Base-by-base conservation (phyloP, 2,797 vertebrate species). In the Cetoscarus ocellatus region DNA sequence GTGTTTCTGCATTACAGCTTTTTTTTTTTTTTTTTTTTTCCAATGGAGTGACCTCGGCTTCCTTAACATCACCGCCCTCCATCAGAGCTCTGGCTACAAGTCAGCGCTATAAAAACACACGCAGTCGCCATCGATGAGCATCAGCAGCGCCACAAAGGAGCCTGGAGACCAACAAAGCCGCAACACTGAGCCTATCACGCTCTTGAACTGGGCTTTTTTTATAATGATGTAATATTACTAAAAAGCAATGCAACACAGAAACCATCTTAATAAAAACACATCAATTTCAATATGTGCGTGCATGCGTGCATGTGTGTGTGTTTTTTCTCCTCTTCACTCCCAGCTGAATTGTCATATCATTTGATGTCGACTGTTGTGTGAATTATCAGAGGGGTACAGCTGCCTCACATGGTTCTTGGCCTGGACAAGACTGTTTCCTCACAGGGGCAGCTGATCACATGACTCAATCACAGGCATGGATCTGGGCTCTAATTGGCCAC, bases 321-420 rank as follows among this genome's bases (percentile, higher is more conserved):
- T 43, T 55, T 51, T 36, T 54, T 38, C 14, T 35, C 44, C 58
- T 72, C 53, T 19, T 81, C 15, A 54, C 83, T 88, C 82, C 76
- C 85, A 70, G 75, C 35, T 88, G 80, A 83, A 78, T 79, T 85
- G 77, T 68, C 81, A 76, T 80, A 63, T 64, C 40, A 79, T 88
- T 89, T 88, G 74, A 92, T 89, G 84, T 89, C 45, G 79, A 78
- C 77, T 86, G 75, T 84, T 85, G 58, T 75, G 79, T 83, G 90
- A 80, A 85, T 91, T 89, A 91, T 91, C 55, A 40, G 85, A 90
- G 90, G 49, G 86, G 79, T 80, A 86, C 83, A 90, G 88, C 88
- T 92, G 89, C 88, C 88, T 82, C 86, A 70, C 82, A 79, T 82
- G 82, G 81, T 82, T 89, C 87, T 91, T 88, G 92, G 90, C 86